Conservation (phyloP, 2,888 invertebrate genomes). For the Drosophila testacea region DNA sequence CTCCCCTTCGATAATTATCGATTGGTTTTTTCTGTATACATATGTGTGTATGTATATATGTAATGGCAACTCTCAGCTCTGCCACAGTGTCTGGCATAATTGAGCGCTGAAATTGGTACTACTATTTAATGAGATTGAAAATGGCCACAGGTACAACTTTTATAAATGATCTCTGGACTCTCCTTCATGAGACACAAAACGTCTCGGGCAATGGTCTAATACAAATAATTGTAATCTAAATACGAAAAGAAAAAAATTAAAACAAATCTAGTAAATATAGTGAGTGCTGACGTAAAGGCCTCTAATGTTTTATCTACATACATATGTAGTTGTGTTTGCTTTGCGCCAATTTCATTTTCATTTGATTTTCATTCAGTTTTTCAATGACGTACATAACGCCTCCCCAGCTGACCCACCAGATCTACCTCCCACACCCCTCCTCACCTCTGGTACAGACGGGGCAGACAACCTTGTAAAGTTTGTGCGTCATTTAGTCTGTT, state of each 20-base stretch:
- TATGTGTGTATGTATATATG: constrained; percentile 2
- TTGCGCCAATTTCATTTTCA: constrained; percentile 68
- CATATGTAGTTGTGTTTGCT: constrained; percentile 13
- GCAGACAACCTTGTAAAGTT: constrained; percentile 76
- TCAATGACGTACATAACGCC: constrained; percentile 68
- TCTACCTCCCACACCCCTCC: neutral
- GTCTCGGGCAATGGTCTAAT: constrained; percentile 56
- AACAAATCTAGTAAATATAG: constrained; percentile 37
- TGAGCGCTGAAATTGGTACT: constrained; percentile 44
- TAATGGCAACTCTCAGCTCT: constrained; percentile 27
- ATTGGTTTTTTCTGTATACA: constrained; percentile 8
- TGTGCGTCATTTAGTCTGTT: constrained; percentile 72
- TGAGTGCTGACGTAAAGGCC: constrained; percentile 68
- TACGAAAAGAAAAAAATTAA: constrained; percentile 38
- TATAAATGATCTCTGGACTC: constrained; percentile 15
- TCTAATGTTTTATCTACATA: constrained; percentile 9
- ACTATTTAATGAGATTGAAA: constrained; percentile 11
- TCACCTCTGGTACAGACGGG: constrained; percentile 29
- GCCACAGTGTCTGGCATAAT: constrained; percentile 68
- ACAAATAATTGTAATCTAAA: constrained; percentile 65
- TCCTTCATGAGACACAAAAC: constrained; percentile 30
- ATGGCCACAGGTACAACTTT: constrained; percentile 5
- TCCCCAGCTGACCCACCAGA: constrained; percentile 12
- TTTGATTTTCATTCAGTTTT: constrained; percentile 65
- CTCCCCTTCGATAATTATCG: constrained; percentile 29